These are phyloP conservation scores for Pocillopora damicornis DNA, from an alignment of 64 coral and sea anemone genomes.

Conservation along the genomic window DNA sequence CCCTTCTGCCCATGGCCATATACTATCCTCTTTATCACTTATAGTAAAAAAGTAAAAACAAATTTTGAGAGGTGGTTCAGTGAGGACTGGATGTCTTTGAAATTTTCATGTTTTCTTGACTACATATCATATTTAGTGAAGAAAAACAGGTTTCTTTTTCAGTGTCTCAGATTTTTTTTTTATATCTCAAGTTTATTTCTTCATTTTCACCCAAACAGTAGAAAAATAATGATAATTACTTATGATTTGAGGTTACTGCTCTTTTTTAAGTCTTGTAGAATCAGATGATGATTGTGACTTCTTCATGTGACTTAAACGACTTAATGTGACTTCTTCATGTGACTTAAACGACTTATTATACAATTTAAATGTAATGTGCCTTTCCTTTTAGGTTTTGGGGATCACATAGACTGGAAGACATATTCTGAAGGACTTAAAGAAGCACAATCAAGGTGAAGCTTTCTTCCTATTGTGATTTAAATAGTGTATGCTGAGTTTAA, in stretches of 20 bases:
- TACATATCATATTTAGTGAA: no score
- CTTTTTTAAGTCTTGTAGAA: not conserved
- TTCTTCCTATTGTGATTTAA: not conserved
- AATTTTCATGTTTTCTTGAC: no score
- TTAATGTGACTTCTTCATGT: not conserved
- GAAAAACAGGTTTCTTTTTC: no score
- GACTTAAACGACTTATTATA: not conserved
- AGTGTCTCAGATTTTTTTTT: no score
- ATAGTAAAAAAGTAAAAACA: no score
- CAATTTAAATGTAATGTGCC: not conserved
- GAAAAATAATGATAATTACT: no score
- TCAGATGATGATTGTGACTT: not conserved
- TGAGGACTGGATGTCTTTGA: no score
- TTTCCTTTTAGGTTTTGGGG: slow-evolving; percentile 72
- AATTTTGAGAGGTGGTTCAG: no score
- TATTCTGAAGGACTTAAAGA: slow-evolving; percentile 78
- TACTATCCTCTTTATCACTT: no score
- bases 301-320: not conserved
- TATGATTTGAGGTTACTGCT: no score
- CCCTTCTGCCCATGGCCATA: no score
- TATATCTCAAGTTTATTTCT: not conserved
- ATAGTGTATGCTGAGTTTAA: no score
- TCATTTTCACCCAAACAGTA: not conserved
- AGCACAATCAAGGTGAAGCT: slow-evolving; percentile 64
- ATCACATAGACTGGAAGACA: slow-evolving; percentile 70